These are phyloP conservation scores for Drosophila austrosaltans DNA, from an alignment of 2,888 invertebrate species.

Conservation along the genomic window DNA sequence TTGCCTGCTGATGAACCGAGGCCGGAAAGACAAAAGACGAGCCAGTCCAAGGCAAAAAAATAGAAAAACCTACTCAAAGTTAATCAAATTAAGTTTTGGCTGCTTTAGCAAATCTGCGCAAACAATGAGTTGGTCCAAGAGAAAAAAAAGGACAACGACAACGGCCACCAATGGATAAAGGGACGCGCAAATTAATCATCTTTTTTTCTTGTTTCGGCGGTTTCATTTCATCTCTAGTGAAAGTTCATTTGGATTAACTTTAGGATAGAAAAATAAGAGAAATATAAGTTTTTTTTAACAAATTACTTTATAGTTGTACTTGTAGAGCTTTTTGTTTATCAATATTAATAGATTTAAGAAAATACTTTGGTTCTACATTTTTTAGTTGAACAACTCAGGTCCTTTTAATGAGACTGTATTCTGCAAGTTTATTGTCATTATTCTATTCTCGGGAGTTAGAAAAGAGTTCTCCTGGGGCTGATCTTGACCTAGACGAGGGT, in stretches of 20 bases:
- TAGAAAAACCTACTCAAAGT: constrained; percentile 52
- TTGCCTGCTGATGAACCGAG: constrained; percentile 56
- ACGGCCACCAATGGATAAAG: constrained; percentile 41
- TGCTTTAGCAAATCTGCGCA: constrained; percentile 50
- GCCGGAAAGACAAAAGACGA: constrained; percentile 56
- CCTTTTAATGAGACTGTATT: background rate
- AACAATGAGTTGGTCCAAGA: constrained; percentile 47
- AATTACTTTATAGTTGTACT: constrained; percentile 1
- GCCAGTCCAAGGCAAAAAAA: constrained; percentile 27
- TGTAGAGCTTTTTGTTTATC: too few relatives aligned
- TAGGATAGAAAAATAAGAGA: constrained; percentile 3
- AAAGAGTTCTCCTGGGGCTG: background rate
- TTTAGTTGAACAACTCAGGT: too few relatives aligned
- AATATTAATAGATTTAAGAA: too few relatives aligned
- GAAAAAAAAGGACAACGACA: constrained; percentile 23
- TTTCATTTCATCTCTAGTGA: constrained; percentile 14
- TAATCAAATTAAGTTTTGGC: constrained; percentile 74
- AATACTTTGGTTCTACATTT: too few relatives aligned
- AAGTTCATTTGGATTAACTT: constrained; percentile 27
- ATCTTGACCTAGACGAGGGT: background rate
- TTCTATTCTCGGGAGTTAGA: background rate
- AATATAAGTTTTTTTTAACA: background rate
- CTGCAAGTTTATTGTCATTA: background rate
- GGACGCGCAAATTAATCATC: constrained; percentile 69
- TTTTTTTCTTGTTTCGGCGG: constrained; percentile 48